Percentiles rank a stretch among this genome's conserved stretches.
Conservation (phyloP, 2,888 invertebrate genomes). For the Sphaerophoria rueppellii region DNA sequence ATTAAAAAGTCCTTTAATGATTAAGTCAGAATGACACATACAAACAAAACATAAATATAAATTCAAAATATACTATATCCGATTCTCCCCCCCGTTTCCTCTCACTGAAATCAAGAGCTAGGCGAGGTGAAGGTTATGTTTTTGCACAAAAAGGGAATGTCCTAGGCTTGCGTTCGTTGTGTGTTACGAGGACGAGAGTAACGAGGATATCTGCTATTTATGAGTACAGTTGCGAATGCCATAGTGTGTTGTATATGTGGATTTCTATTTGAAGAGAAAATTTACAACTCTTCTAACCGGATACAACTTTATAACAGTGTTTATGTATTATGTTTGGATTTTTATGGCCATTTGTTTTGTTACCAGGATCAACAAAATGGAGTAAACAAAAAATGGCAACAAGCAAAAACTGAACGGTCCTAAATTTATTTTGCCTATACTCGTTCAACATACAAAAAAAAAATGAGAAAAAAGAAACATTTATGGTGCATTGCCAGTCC, state of each 20-base stretch:
- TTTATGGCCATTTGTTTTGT: slow-evolving; percentile 70
- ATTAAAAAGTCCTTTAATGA: slow-evolving; percentile 53
- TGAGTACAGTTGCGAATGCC: slow-evolving; percentile 9
- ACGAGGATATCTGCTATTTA: neutral
- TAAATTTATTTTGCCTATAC: slow-evolving; percentile 59
- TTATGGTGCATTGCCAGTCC: slow-evolving; percentile 9
- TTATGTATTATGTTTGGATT: slow-evolving; percentile 68
- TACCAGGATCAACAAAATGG: slow-evolving; percentile 52
- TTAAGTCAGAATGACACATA: slow-evolving; percentile 43
- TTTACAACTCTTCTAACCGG: slow-evolving; percentile 64
- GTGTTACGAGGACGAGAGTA: neutral
- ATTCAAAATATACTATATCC: neutral
- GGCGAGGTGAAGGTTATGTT: slow-evolving; percentile 40
- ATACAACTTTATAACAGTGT: slow-evolving; percentile 70
- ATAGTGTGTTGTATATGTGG: neutral
- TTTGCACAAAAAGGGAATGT: slow-evolving; percentile 42
- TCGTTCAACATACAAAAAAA: neutral
- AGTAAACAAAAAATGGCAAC: neutral
- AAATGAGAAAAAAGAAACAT: slow-evolving; percentile 2
- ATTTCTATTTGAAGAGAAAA: slow-evolving; percentile 37
- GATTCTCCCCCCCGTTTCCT: neutral
- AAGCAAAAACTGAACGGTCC: slow-evolving; percentile 37
- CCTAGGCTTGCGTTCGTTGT: slow-evolving; percentile 5
- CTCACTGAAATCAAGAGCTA: neutral
- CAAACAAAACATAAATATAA: neutral